Evolutionary conservation across 2,797 vertebrate species (phyloP), one percentile per base, ranked within the genome.

Genomic region (Hozukius guyotensis): DNA sequence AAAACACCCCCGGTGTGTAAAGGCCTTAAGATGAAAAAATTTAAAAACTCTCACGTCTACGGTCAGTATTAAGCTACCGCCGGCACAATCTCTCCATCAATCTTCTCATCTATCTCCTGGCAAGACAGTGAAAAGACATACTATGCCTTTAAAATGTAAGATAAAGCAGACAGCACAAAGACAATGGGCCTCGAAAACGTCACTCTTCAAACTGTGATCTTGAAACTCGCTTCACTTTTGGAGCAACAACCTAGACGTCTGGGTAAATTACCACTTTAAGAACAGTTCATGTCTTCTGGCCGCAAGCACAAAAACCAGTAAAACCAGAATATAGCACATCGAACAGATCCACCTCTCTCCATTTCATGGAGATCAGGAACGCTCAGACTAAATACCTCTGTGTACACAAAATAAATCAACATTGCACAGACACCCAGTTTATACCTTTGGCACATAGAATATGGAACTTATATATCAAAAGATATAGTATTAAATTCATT

Each of bases 361-460:
- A 85, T 90, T 82, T 81, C 13, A 87, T 86, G 85, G 75, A 88
- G 75, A 49, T 53, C 32, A 27, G 70, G 34, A 80, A 73, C 75
- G 62, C 66, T 55, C 12, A 32, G 42, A 62, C 22, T 27, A 25
- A 83, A 77, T 25, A 80, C 56, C 20, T 77, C 59, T 86, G 80
- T 78, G 62, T 82, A 85, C 68, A 87, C 36, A 84, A 46, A 18
- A 46, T 14, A 46, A 70, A 75, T 73, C 29, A 63, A 81, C 82
- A 92, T 93, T 92, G 88, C 91, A 93, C 92, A 77, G 75, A 86
- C 79, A 84, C 86, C 90, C 86, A 82, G 81, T 85, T 75, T 82
- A 88, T 78, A 90, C 81, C 80, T 89, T 93, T 90, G 88, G 87
- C 78, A 86, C 65, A 64, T 20, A 86, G 42, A 78, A 63, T 64